Evolutionary conservation across 2,113 vertebrate species (phyloP).

Genomic region (Axis porcinus): DNA sequence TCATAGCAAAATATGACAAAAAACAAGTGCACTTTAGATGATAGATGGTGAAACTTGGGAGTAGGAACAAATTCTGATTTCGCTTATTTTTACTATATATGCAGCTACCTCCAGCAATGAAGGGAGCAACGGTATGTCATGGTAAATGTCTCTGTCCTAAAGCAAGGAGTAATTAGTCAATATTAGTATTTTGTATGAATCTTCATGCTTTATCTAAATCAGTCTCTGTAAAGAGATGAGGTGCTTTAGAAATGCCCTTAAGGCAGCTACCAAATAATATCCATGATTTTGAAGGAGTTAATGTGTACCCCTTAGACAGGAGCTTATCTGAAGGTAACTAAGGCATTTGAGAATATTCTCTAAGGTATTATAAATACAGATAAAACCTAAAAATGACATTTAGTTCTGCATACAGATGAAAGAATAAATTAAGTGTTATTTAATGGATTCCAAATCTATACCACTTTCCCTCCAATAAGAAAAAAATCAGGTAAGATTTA

Average conservation of each 20-base stretch:
- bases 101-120: neutral
- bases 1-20: constrained; percentile 43
- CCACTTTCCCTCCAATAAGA: neutral
- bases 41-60: constrained; percentile 14
- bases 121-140: neutral
- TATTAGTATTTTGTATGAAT: neutral
- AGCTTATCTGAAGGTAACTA: neutral
- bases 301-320: neutral
- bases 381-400: neutral
- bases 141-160: neutral
- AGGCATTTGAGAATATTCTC: neutral
- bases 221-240: neutral
- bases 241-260: neutral
- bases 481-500: neutral
- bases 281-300: neutral
- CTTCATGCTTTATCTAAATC: neutral
- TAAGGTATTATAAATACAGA: neutral
- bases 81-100: neutral
- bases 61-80: neutral
- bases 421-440: neutral
- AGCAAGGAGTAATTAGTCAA: neutral
- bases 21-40: constrained; percentile 28
- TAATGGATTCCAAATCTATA: neutral
- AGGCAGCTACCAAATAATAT: neutral
- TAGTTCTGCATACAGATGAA: neutral